Base-by-base conservation (phyloP, 2,113 vertebrate species). In the Nerophis lumbriciformis region DNA sequence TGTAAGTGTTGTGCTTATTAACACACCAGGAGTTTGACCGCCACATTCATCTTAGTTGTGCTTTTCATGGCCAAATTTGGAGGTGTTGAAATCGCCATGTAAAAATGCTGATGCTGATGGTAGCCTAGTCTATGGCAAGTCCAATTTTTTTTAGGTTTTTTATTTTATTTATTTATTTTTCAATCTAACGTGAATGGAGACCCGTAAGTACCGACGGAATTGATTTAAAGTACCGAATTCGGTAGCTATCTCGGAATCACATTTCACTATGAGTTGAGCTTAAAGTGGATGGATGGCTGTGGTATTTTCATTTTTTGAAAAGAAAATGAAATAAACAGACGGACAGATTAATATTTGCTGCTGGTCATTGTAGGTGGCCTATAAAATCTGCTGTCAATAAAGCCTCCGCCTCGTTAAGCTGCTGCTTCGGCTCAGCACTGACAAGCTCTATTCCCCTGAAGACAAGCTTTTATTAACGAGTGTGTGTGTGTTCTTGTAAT, bases 401-500 rank as follows among this genome's bases (percentile, higher is more conserved):
- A 89, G 78, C 74, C 61, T 82, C 69, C 72, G 78, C 70, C 71
- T 78, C 47, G 62, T 81, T 87, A 87, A 87, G 79, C 87, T 80
- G 83, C 73, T 83, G 44, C 73, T 63, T 52, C 65, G 65, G 80
- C 82, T 84, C 83, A 87, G 74, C 49, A 52, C 72, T 81, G 84
- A 86, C 85, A 83, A 86, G 83, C 81, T 84, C 81, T 83, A 86
- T 79, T 85, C 79, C 82, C 80, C 87, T 83, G 84, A 88, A 89
- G 87, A 90, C 89, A 90, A 83, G 88, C 87, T 90, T 90, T 90
- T 87, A 90, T 90, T 88, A 89, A 88, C 81, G 76, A 35, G 19
- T 45, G 68, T 77, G 76, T 28, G 28, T 28, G 28, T 28, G 28
- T 28, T 28, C 28, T 28, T 28, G 28, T 28, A 28, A 2, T 28